Base-by-base conservation (phyloP, 2,888 invertebrate species). In the Amphiduros pacificus region DNA sequence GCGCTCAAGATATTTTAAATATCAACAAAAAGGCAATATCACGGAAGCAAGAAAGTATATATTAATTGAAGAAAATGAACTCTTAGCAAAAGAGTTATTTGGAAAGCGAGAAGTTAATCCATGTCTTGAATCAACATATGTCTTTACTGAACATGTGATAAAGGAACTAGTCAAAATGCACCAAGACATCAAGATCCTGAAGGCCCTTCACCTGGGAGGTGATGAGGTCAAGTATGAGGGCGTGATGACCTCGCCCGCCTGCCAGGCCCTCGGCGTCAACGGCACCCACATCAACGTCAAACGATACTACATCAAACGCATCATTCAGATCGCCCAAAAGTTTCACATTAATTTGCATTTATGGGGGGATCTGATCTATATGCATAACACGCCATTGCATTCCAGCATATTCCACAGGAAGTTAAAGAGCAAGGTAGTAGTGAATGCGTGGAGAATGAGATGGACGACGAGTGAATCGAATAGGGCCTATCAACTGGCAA, bases 401-500 rank as follows among this genome's bases (percentile, higher is more conserved):
- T 24, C 26, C 11, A 28, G 22, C 4, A n/a, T 20, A n/a, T n/a
- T n/a, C n/a, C n/a, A n/a, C n/a, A n/a, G n/a, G n/a, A n/a, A n/a
- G n/a, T n/a, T n/a, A 2, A 9, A 17, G 20, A 24, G 22, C 29
- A 28, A 5, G 20, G 14, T 20, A 27, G 31, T 31, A 2, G 59
- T 24, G 4, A 59, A 59, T 29, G 74, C 76, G 1, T 79, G 78
- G 77, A 68, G 73, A 48, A 75, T 70, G 50, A 69, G 74, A 0
- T 74, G 72, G 71, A 75, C 76, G 55, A 67, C 69, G 65, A 68
- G 70, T 0, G 61, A 64, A 1, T 70, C 71, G 0, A 60, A 67
- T 36, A 58, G 76, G 14, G 71, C 76, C n/a, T 70, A 75, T 56
- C 61, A 66, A n/a, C 64, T 77, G 44, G 79, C 78, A 22, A 78